phyloP scores from a whole-genome alignment of 2,113 vertebrate species.

The Mesoclemmys tuberculata region DNA sequence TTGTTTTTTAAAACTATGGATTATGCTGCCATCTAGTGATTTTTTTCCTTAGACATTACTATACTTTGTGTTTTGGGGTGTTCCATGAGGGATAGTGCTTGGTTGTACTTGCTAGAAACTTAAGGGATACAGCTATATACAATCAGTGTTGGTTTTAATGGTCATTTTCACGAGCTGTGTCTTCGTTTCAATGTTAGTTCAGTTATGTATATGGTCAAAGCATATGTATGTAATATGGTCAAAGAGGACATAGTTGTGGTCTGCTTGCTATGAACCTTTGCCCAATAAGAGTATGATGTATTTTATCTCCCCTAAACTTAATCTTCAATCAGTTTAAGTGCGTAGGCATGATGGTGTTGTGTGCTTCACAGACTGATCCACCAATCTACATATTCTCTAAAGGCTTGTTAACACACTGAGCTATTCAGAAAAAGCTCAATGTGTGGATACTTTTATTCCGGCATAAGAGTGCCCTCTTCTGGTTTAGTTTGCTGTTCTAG shows the following conservation, averaged over 20 bases:
- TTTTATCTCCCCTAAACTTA: background rate
- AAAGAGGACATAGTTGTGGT: background rate
- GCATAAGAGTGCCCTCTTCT: background rate
- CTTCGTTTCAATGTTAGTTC: background rate
- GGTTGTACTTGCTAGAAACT: background rate
- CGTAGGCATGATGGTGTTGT: background rate
- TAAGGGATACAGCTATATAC: background rate
- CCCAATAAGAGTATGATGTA: background rate
- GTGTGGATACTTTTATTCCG: background rate
- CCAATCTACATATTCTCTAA: too few species aligned
- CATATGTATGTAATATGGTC: too few species aligned
- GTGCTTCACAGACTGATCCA: background rate
- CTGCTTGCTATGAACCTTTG: background rate
- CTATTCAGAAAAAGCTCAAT: background rate
- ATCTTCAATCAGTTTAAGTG: background rate
- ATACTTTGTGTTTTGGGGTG: background rate
- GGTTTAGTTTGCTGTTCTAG: background rate
- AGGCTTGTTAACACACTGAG: background rate
- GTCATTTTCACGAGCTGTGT: background rate
- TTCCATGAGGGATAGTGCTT: background rate
- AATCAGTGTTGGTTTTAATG: background rate
- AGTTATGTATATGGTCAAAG: background rate
- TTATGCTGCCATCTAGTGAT: conserved; percentile 68
- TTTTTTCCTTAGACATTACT: background rate
- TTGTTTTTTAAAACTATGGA: background rate